Evolutionary conservation across 2,113 vertebrate genomes (phyloP), one percentile per base, ranked within the genome.

Genomic region (Apodemus speciosus): DNA sequence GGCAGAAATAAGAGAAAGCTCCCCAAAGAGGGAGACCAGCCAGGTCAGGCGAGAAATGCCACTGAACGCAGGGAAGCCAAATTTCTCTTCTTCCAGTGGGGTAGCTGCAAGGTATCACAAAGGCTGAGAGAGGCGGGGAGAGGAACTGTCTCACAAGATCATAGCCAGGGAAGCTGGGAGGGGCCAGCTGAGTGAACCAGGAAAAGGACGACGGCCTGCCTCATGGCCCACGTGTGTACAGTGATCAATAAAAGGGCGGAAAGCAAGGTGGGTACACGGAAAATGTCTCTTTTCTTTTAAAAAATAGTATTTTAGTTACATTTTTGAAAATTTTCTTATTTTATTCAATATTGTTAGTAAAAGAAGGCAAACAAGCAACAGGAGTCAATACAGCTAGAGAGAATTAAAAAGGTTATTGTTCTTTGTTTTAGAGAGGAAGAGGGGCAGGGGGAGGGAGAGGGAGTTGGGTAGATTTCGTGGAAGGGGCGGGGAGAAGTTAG

Each of bases 21-120:
- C 98, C 46, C 99, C 99, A 0, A 99, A 99, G 90, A 99, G 98
- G 75, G 99, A 99, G 49, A 99, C 98, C 94, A 99, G 96, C 99
- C 99, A 99, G 1, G 99, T 99, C 80, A 99, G 98, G 15, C 99
- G 98, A 49, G 99, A 98, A 38, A 99, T 99, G 51, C 99, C 99
- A 9, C 98, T 99, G 97, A 99, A 99, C 0, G 99, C 95, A 3
- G 96, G 98, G 95, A 99, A 99, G 62, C 99, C 99, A 72, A 98
- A 98, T 23, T 97, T 98, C 14, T 97, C 96, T 97, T 99, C 98
- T 95, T 98, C 98, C 2, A 99, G 89, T 25, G 98, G 92, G 0
- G 98, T 98, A 87, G 99, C 99, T 99, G 94, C 38, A 79, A 60
- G 2, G 43, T 96, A 69, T 73, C 40, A 77, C 86, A 94, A 85